These are phyloP conservation scores for Oxyruncus cristatus DNA, from an alignment of 2,113 vertebrate genomes.

Conservation along the genomic window DNA sequence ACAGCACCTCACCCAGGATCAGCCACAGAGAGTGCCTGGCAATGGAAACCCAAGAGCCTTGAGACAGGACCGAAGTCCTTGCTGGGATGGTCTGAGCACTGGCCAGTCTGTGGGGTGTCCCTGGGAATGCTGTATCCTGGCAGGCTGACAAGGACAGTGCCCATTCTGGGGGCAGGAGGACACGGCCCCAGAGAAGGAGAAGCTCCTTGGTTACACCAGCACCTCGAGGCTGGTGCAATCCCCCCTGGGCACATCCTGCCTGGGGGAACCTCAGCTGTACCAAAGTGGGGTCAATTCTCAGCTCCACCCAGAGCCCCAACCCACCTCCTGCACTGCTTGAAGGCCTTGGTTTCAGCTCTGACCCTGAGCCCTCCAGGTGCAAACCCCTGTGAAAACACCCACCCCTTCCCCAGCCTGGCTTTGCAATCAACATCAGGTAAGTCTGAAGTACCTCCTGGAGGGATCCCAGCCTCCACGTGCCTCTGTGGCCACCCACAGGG, in stretches of 20 bases:
- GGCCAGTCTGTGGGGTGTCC: accelerated
- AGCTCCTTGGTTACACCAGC: background rate
- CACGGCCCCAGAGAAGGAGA: background rate
- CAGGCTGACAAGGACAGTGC: background rate
- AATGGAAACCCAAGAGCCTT: background rate
- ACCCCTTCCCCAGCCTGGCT: background rate
- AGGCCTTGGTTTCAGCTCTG: background rate
- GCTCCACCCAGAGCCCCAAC: background rate
- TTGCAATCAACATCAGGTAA: too few relatives aligned
- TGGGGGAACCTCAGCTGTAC: background rate
- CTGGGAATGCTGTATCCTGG: accelerated
- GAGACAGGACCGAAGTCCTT: background rate
- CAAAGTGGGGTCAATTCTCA: background rate
- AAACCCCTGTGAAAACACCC: background rate
- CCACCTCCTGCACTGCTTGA: background rate
- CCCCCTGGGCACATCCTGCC: background rate
- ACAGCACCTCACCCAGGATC: background rate
- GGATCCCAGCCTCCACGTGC: too few relatives aligned
- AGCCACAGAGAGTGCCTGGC: accelerated
- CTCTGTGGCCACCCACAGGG: too few relatives aligned
- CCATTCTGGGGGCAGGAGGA: background rate
- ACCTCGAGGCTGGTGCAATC: background rate
- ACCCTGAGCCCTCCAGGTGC: background rate
- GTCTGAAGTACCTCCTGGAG: too few relatives aligned
- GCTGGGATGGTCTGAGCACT: background rate